Evolutionary conservation across 2,797 vertebrate species (phyloP), one percentile per base, ranked within the genome.

Genomic region (Hylomyscus alleni): DNA sequence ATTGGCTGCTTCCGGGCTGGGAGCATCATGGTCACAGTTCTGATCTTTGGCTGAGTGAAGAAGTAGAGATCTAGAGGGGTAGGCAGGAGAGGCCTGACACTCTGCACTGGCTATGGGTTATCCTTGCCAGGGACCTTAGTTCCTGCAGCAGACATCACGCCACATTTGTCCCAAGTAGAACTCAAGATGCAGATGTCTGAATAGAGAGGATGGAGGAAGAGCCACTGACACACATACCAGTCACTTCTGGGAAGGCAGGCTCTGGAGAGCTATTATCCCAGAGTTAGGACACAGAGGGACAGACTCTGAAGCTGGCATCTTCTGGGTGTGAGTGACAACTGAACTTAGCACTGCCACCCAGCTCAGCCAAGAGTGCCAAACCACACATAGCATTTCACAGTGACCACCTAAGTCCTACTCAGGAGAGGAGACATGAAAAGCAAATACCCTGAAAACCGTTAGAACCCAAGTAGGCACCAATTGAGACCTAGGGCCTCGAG

Each of bases 361-460:
- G 37, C 54, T 95, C 54, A 37, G 1, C 52, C 31, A 40, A 90
- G 72, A 96, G 91, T 58, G 40, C 54, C 75, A 91, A 3, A 56
- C 76, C 44, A 91, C 26, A 89, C 80, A 77, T 13, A 93, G 90
- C 56, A 88, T 44, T 73, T 85, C 87, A 40, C 31, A 67, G 86
- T 1, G 6, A 82, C 50, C 92, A 87, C 78, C 44, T 24, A 72
- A 44, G 62, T 93, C 85, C 83, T 50, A 52, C 54, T 54, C 60
- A 22, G 62, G 73, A 92, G 62, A 95, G 65, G 80, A 44, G 31
- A 22, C 29, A 26, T 80, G 58, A 81, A 77, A 76, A 95, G 94
- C 89, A 96, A 95, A 96, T 95, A 97, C 97, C 97, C 97, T 98
- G 97, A 95, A 98, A 97, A 98, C 97, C 97, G 54, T 95, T 95